A percentile compares a stretch with the other conserved stretches of the same genome.
Conservation (phyloP, 1,140 invertebrate genomes). For the Dermatophagoides farinae region DNA sequence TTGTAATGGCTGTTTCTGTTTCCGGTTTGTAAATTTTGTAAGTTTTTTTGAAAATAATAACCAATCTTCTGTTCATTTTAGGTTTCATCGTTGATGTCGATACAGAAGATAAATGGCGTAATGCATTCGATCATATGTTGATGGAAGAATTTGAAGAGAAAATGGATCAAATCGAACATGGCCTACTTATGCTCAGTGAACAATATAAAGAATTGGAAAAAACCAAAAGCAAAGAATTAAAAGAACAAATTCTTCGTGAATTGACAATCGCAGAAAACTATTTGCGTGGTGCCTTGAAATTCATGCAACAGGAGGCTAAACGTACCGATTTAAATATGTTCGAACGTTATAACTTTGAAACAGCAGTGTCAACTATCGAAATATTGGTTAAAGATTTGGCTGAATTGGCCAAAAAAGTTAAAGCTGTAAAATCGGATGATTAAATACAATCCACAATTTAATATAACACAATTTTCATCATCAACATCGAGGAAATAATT, state of each 20-base stretch:
- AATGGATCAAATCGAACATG: background rate
- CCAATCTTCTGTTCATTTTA: background rate
- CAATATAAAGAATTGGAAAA: background rate
- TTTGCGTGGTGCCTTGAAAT: background rate
- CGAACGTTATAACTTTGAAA: background rate
- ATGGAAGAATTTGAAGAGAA: background rate
- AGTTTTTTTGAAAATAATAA: background rate
- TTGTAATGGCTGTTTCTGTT: background rate
- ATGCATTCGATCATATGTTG: background rate
- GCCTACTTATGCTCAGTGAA: background rate
- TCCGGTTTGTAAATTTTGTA: background rate
- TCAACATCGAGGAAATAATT: no score
- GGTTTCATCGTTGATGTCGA: background rate
- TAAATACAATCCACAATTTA: no score
- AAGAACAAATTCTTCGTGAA: background rate
- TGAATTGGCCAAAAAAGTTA: background rate
- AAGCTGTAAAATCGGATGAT: background rate
- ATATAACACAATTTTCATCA: no score
- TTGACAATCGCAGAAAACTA: background rate
- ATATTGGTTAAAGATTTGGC: background rate
- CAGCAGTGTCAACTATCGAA: background rate
- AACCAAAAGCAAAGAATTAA: background rate
- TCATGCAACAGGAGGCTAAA: background rate
- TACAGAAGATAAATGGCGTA: background rate
- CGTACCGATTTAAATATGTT: conserved; percentile 4